Conservation (phyloP, 2,113 vertebrate genomes). For the Pollimyrus isidori region DNA sequence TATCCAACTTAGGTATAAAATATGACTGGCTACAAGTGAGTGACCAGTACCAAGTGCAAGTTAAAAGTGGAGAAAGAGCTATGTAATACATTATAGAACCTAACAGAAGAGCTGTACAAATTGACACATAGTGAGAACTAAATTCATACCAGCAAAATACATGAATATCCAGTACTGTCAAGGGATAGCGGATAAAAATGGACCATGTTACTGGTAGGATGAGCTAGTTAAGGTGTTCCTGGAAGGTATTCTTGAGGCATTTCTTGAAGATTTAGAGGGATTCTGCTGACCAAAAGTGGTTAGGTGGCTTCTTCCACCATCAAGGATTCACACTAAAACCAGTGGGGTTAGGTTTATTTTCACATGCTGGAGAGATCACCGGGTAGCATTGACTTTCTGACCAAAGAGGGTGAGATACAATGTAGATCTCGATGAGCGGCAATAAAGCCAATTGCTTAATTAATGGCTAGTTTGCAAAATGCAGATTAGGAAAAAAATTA, state of each 20-base stretch:
- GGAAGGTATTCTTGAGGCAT: neutral
- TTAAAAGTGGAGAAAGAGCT: neutral
- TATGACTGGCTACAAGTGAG: neutral
- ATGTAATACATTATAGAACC: neutral
- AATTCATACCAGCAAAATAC: neutral
- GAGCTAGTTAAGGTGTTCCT: neutral
- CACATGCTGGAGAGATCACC: neutral
- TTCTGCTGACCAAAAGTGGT: neutral
- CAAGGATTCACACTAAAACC: neutral
- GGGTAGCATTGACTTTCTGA: neutral
- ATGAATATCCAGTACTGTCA: neutral
- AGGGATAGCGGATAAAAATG: neutral
- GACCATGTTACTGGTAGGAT: neutral
- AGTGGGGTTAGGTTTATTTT: neutral
- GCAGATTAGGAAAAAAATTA: neutral
- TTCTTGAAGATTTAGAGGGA: neutral
- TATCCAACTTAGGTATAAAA: neutral
- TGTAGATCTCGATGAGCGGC: neutral
- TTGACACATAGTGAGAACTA: neutral
- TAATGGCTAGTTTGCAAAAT: neutral
- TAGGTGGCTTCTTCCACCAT: neutral
- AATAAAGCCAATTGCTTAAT: neutral
- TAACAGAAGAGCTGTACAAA: neutral
- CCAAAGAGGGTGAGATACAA: neutral
- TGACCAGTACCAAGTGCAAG: neutral